Evolutionary conservation across 2,888 invertebrate species (phyloP).

Genomic region (Dorcus parallelipipedus): DNA sequence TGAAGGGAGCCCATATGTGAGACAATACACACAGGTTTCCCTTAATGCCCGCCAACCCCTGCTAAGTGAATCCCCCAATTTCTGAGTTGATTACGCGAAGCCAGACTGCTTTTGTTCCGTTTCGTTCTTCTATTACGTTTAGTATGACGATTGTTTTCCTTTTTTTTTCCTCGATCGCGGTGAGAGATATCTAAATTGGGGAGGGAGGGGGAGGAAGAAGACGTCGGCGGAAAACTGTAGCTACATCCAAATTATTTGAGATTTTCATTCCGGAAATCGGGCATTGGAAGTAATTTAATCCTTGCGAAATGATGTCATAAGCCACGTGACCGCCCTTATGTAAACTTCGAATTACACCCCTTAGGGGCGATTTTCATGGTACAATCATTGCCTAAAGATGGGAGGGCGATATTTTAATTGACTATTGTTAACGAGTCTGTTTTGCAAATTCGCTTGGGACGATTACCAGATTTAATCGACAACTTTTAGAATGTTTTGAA

Average conservation of each 20-base stretch:
- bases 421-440: conserved; percentile 13
- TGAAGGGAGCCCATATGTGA: conserved; percentile 44
- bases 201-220: too few species aligned
- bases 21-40: conserved; percentile 30
- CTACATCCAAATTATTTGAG: too few species aligned
- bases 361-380: conserved; percentile 15
- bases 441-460: too few species aligned
- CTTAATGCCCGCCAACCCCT: conserved; percentile 33
- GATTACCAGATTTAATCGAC: too few species aligned
- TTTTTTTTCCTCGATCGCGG: background rate
- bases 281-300: too few species aligned
- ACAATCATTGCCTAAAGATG: conserved; percentile 18
- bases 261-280: too few species aligned
- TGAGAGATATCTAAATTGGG: too few species aligned
- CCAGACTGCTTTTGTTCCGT: conserved; percentile 40
- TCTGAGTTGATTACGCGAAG: conserved; percentile 48
- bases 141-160: conserved; percentile 5
- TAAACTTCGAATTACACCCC: background rate
- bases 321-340: background rate
- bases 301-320: too few species aligned
- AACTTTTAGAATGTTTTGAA: too few species aligned
- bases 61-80: conserved; percentile 47
- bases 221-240: too few species aligned
- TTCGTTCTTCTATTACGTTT: conserved; percentile 11
- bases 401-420: conserved; percentile 25